Base-by-base conservation (phyloP, 2,888 invertebrate genomes). In the Harmothoe impar region DNA sequence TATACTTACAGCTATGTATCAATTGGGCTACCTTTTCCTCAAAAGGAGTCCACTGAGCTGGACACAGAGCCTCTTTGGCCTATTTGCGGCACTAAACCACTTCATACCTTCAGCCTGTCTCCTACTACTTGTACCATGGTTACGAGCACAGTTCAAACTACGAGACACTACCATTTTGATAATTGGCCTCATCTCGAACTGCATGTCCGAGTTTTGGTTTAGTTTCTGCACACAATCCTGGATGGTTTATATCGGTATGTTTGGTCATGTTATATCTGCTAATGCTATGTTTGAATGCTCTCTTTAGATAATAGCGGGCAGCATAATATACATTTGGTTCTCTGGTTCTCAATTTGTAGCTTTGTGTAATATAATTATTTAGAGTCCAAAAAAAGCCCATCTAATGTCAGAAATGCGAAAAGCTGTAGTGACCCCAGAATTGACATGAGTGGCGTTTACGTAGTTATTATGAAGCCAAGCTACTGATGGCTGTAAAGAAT, bases 21-120 rank as follows among this genome's bases (percentile, higher is more conserved):
- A 33, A 33, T 1, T 81, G 33, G 81, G 81, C 15, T 81, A 23
- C 81, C 81, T 81, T 35, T 81, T 81, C 43, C 23, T 81, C 35
- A 81, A 81, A n/a, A 15, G 81, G 81, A 15, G 81, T 23, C 81
- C 81, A 17, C 81, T 81, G 5, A 81, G 81, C 43, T 81, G 81
- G 81, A 35, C 35, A n/a, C 81, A 81, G 43, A 81, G 35, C 23
- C 10, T 35, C 17, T 81, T 33, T 81, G 81, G 81, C 0, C 15
- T 81, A 0, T 81, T 35, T 35, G 5, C 33, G 5, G 81, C 81
- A 7, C 5, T 81, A 20, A 43, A 43, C 15, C 17, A 25, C 3
- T 15, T 81, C 81, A 43, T 81, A 0, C 35, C 81, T 43, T 33
- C 35, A 15, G 7, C 35, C 15, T 17, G 15, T 17, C 81, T 81